Evolutionary conservation across 2,888 invertebrate genomes (phyloP).

Genomic region (Schizaphis graminum): DNA sequence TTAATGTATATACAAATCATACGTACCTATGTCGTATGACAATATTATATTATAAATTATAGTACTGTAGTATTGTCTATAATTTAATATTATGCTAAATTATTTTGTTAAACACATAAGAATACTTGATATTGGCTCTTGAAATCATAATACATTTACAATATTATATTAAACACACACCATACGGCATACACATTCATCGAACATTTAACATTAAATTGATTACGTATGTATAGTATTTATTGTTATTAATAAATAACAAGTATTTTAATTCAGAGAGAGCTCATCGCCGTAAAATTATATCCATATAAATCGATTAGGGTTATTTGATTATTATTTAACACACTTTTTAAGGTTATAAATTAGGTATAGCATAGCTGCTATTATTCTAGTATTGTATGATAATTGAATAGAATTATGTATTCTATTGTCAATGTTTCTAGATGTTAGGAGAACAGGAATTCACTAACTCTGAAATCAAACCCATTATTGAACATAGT

Average conservation of each 20-base stretch:
- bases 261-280: not conserved
- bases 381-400: too few species aligned
- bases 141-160: not conserved
- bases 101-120: not conserved
- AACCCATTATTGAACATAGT: not conserved
- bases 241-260: not conserved
- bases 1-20: not conserved
- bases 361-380: not conserved
- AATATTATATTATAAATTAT: slow-evolving; percentile 23
- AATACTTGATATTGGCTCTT: not conserved
- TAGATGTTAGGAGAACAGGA: not conserved
- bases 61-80: not conserved
- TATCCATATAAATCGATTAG: not conserved
- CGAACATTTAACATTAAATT: not conserved
- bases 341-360: not conserved
- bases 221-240: not conserved
- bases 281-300: not conserved
- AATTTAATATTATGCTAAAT: not conserved
- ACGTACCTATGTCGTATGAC: not conserved
- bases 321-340: not conserved
- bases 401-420: not conserved
- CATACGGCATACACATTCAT: not conserved
- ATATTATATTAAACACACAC: not conserved
- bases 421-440: not conserved
- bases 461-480: not conserved